Base-by-base conservation (phyloP, 2,113 vertebrate species). In the Trematocara nigrifrons region DNA sequence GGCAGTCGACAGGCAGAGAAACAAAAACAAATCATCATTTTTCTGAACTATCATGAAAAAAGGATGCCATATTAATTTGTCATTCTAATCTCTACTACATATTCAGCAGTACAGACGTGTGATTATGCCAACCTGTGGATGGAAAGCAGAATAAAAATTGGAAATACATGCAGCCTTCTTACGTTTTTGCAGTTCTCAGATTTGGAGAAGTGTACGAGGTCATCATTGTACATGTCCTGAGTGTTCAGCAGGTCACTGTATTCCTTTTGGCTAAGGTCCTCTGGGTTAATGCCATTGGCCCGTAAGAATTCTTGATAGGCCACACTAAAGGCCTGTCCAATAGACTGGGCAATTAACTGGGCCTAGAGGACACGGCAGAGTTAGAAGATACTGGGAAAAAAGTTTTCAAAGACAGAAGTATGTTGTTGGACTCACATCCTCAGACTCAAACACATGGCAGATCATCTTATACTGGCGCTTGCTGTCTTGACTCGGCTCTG, bases 151-250 rank as follows among this genome's bases (percentile, higher is more conserved):
- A 12, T 26, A 31, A 49, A 66, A 74, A 49, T 47, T 78, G 9
- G 40, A 35, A 35, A 29, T n/a, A 74, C 1, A 3, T 4, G 49
- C 8, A 26, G 35, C 6, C 3, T 0, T 94, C 98, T 57, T 94
- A 99, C 98, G 38, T 99, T 98, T 97, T 99, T 99, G 96, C 98
- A 99, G 95, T 99, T 99, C 92, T 99, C 98, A 3, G 98, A 99
- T 92, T 99, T 99, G 86, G 98, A 99, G 92, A 99, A 99, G 94
- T 99, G 98, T 93, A 99, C 97, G 84, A 99, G 96, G 94, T 99
- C 98, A 10, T 99, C 98, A 3, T 99, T 99, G 96, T 99, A 99
- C 98, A 99, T 99, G 94, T 99, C 98, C 89, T 98, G 98, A 79
- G 97, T 99, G 93, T 98, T 99, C 84, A 99, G 97, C 86, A 99